phyloP scores from a whole-genome alignment of 2,888 invertebrate species.

The Aleiodes testaceus region DNA sequence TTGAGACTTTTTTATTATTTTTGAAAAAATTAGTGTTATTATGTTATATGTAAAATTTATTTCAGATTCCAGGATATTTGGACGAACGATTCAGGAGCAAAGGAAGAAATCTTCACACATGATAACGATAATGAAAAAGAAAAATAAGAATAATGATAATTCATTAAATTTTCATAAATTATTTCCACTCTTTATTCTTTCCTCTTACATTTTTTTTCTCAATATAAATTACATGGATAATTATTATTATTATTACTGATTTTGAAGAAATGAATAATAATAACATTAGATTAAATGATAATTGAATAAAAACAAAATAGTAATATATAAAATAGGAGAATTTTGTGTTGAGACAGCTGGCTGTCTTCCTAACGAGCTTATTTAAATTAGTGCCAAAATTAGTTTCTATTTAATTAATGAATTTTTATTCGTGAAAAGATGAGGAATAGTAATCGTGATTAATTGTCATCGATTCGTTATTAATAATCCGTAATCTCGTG shows the following conservation, averaged over 20 bases:
- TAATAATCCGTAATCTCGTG: slow-evolving; percentile 44
- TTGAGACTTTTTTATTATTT: slow-evolving; percentile 6
- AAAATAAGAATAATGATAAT: not conserved
- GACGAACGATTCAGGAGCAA: slow-evolving; percentile 76
- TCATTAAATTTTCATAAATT: slow-evolving; percentile 19
- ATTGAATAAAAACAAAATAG: slow-evolving; percentile 31
- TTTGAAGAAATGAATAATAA: not conserved
- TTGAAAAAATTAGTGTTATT: slow-evolving; percentile 18
- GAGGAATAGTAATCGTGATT: slow-evolving; percentile 34
- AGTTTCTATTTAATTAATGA: slow-evolving; percentile 34
- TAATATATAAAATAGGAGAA: slow-evolving; percentile 34
- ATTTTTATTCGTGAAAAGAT: slow-evolving; percentile 13
- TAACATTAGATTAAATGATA: slow-evolving; percentile 23
- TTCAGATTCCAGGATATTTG: slow-evolving; percentile 78
- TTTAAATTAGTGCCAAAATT: slow-evolving; percentile 48
- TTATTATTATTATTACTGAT: slow-evolving; percentile 32
- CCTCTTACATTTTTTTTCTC: not conserved
- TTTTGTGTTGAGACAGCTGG: slow-evolving; percentile 57
- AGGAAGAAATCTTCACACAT: slow-evolving; percentile 67
- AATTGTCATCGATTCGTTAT: slow-evolving; percentile 38
- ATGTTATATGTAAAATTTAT: slow-evolving; percentile 60
- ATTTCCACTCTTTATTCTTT: slow-evolving; percentile 31
- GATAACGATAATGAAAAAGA: slow-evolving; percentile 59
- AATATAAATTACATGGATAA: slow-evolving; percentile 4
- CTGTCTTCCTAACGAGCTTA: slow-evolving; percentile 52